Evolutionary conservation across 1,140 invertebrate genomes (phyloP).

Genomic region (Macrobrachium rosenbergii): DNA sequence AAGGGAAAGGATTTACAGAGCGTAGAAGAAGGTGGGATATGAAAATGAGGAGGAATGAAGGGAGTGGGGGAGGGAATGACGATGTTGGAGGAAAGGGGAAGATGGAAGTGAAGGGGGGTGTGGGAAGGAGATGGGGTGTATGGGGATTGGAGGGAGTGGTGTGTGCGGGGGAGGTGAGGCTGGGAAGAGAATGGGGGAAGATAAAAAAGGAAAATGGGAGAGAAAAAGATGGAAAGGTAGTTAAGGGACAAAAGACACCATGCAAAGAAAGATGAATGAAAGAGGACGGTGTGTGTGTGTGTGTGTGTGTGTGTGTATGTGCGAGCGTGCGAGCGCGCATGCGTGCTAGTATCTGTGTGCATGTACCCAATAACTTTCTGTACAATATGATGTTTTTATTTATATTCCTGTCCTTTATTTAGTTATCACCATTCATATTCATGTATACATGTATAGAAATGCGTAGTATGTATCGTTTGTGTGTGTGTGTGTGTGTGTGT

Average conservation of each 20-base stretch:
- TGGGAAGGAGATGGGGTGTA: no score
- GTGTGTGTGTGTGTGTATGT: constrained; percentile 15
- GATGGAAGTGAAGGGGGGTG: background rate
- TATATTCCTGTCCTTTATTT: no score
- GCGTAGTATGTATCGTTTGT: no score
- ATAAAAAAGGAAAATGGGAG: background rate
- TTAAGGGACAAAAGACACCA: background rate
- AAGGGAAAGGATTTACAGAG: background rate
- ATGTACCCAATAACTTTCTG: background rate
- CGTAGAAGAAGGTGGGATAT: background rate
- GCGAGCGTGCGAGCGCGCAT: background rate
- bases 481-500: no score
- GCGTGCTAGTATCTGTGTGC: background rate
- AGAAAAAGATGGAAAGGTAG: background rate
- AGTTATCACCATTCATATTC: no score
- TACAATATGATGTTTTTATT: background rate
- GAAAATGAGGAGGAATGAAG: background rate
- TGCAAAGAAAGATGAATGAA: background rate
- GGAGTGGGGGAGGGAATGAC: background rate
- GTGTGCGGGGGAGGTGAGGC: background rate
- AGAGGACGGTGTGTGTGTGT: background rate
- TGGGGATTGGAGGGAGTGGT: background rate
- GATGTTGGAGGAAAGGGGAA: background rate
- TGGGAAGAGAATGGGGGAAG: background rate
- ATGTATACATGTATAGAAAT: no score